Conservation (phyloP, 2,888 invertebrate genomes). For the Cheilosia urbana region DNA sequence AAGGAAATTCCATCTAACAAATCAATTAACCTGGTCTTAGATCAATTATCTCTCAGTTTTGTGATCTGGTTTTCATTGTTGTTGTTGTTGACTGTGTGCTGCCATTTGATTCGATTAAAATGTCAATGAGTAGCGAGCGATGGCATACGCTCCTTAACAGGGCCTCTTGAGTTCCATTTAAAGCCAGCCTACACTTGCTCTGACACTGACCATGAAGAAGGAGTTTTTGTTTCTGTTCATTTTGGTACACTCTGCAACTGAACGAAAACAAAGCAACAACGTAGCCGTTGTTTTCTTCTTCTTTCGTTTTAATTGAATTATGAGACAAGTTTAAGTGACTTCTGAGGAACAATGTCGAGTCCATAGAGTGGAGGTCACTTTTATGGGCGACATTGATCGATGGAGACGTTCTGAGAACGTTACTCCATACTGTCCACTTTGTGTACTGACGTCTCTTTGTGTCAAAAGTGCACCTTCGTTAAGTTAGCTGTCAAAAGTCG, state of each 20-base stretch:
- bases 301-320: slow-evolving; percentile 55
- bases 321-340: slow-evolving; percentile 23
- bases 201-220: slow-evolving; percentile 65
- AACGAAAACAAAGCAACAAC: slow-evolving; percentile 9
- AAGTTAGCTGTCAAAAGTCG: slow-evolving; percentile 9
- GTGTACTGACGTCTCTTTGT: neutral
- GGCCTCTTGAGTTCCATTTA: slow-evolving; percentile 22
- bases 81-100: slow-evolving; percentile 9
- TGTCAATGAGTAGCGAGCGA: slow-evolving; percentile 49
- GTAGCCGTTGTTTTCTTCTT: neutral
- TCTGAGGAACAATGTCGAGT: slow-evolving; percentile 23
- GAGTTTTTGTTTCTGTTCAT: slow-evolving; percentile 8
- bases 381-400: slow-evolving; percentile 51
- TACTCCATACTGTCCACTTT: neutral
- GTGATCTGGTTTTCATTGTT: slow-evolving; percentile 23
- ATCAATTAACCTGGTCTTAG: slow-evolving; percentile 65
- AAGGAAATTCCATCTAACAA: slow-evolving; percentile 61
- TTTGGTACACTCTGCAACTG: slow-evolving; percentile 19
- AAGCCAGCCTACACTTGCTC: slow-evolving; percentile 30
- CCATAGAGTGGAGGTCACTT: slow-evolving; percentile 23
- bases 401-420: slow-evolving; percentile 31
- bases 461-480: slow-evolving; percentile 1
- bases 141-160: slow-evolving; percentile 14
- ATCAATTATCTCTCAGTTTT: slow-evolving; percentile 46
- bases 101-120: slow-evolving; percentile 49